Evolutionary conservation across 1,140 invertebrate species (phyloP), one percentile per base, ranked within the genome.

Genomic region (Drosophila burlai): DNA sequence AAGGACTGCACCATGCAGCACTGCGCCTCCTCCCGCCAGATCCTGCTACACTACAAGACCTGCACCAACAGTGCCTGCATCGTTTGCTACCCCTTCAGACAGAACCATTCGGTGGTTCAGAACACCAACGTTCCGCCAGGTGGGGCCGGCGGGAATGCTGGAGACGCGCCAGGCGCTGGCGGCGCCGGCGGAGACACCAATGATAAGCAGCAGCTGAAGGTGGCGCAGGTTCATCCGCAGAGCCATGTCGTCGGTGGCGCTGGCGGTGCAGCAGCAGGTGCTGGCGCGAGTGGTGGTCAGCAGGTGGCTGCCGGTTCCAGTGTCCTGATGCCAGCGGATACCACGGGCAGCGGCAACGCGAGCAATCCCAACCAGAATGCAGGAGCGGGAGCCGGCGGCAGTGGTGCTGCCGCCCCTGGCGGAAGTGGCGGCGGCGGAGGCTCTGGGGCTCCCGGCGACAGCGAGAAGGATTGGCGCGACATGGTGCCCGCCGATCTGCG

Each of bases 11-110:
- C 95, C 29, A 97, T 98, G 68, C 96, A 98, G 34, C 99, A 99
- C 92, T 99, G 99, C 94, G 99, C 98, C 63, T 99, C 99, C 24
- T 99, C 99, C 1, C 94, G 99, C 71, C 99, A 99, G 94, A 99
- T 99, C 38, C 99, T 99, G 66, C 97, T 97, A 73, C 99, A 99
- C 93, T 99, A 99, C 98, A 99, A 99, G 93, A 98, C 99, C 92
- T 99, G 99, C 94, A 96, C 95, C 21, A 95, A 98, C 71, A 96
- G 95, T 81, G 99, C 99, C 94, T 99, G 99, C 95, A 98, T 98
- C 31, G 98, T 99, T 10, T 99, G 99, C 94, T 95, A 98, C 83
- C 99, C 99, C 4, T 94, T 99, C 36, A 99, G 99, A 91, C 97
- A 98, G 94, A 97, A 97, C 26, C 97, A 98, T 85, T 67, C 66